A percentile compares a stretch with the other conserved stretches of the same genome.
These are phyloP conservation scores for Pseudococcus longispinus DNA, from an alignment of 2,888 invertebrate species.

Conservation along the genomic window DNA sequence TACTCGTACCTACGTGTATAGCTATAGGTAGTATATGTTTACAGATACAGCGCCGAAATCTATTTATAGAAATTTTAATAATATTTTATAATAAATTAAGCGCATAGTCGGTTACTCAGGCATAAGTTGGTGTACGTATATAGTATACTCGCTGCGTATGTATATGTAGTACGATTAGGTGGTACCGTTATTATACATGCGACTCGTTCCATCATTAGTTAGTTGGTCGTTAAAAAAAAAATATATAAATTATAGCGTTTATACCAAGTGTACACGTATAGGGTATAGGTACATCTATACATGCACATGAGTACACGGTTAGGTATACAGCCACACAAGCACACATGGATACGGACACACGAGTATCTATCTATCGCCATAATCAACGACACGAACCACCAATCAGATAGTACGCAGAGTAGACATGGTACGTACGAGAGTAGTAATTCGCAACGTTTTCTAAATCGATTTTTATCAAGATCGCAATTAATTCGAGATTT, in stretches of 20 bases:
- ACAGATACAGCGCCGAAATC: not conserved
- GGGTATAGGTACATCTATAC: not conserved
- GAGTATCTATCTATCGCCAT: not conserved
- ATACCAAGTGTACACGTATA: not conserved
- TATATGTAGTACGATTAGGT: not conserved
- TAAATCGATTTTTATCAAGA: slow-evolving; percentile 6
- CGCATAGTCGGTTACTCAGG: not conserved
- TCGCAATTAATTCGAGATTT: not conserved
- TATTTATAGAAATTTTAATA: slow-evolving; percentile 1
- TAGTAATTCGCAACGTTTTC: slow-evolving; percentile 6
- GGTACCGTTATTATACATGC: slow-evolving; percentile 11
- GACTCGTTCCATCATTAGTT: slow-evolving; percentile 16
- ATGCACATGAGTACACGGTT: not conserved
- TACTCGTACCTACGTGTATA: not conserved
- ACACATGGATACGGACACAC: not conserved
- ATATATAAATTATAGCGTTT: slow-evolving; percentile 6
- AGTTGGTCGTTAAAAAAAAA: slow-evolving; percentile 16
- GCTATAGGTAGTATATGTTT: too few relatives aligned
- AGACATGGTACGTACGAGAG: not conserved
- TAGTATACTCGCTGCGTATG: too few relatives aligned
- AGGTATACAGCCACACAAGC: not conserved
- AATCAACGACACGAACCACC: slow-evolving; percentile 11
- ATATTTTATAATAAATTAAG: slow-evolving; percentile 1
- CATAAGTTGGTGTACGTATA: not conserved
- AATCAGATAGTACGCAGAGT: not conserved